Base-by-base conservation (phyloP, 2,113 vertebrate genomes). In the Erinaceus europaeus region DNA sequence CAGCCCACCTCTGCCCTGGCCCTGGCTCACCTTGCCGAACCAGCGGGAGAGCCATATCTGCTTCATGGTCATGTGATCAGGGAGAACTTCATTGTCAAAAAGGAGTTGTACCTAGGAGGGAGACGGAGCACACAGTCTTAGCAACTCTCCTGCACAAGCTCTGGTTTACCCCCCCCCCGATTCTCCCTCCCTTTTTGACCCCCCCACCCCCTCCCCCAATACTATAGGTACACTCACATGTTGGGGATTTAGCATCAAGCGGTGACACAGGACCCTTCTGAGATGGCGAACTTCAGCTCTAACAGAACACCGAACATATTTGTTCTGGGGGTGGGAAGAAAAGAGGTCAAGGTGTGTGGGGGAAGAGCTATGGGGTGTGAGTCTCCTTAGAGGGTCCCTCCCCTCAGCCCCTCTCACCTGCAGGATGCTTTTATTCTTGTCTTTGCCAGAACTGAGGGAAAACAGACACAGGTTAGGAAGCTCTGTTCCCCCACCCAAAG, bases 231-330 rank as follows among this genome's bases (percentile, higher is more conserved):
- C 32, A 96, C 97, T 97, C 92, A 99, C 99, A 82, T 99, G 98
- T 73, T 98, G 98, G 93, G 98, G 98, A 15, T 98, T 97, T 88
- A 99, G 97, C 44, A 98, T 98, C 42, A 99, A 96, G 17, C 98
- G 97, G 94, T 98, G 98, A 90, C 98, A 99, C 3, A 99, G 97
- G 27, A 99, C 99, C 90, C 98, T 98, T 85, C 98, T 97, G 93
- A 99, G 97, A 96, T 99, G 99, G 61, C 98, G 97, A 67, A 99
- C 98, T 93, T 99, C 98, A 0, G 98, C 98, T 94, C 99, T 97
- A 42, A 98, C 98, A 0, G 99, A 99, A 92, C 99, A 99, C 46
- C 99, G 97, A 27, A 99, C 98, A 40, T 98, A 99, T 93, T 99
- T 99, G 95, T 99, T 98, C 99, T 99, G 97, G 5, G 1, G 23